phyloP scores from a whole-genome alignment of 2,888 invertebrate genomes.

The Yponomeuta plumbellus region DNA sequence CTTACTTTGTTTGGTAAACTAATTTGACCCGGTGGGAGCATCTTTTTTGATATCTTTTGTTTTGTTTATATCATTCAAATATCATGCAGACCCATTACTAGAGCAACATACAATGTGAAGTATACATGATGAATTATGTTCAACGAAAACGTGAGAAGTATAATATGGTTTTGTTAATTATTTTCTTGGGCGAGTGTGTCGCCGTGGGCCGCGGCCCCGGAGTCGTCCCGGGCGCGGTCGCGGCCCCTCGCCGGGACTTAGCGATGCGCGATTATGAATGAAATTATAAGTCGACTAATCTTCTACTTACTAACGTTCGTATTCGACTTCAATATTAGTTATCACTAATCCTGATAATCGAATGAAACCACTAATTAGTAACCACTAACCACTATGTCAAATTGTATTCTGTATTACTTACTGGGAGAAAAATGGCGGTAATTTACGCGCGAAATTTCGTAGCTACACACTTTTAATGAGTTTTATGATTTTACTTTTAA shows the following conservation, averaged over 20 bases:
- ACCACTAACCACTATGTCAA: no score
- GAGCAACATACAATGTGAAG: conserved; percentile 23
- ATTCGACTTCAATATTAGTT: no score
- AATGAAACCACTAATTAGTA: no score
- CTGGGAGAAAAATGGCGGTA: no score
- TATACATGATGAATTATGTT: conserved; percentile 28
- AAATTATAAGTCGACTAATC: no score
- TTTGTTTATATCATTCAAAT: conserved; percentile 30
- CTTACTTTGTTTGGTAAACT: conserved; percentile 11
- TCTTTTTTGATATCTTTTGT: conserved; percentile 29
- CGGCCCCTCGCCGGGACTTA: conserved; percentile 2
- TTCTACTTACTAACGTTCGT: no score
- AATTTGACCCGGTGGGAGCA: conserved; percentile 20
- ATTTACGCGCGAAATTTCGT: no score
- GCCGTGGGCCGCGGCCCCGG: conserved; percentile 9
- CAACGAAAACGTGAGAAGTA: conserved; percentile 56
- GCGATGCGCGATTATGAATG: no score
- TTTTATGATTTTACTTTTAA: no score
- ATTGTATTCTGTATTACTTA: no score
- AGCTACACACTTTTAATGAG: no score
- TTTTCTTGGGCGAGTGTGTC: conserved; percentile 24
- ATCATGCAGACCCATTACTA: conserved; percentile 35
- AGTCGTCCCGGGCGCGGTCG: conserved; percentile 12
- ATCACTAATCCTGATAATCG: no score
- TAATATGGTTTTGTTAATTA: conserved; percentile 65